phyloP scores from a whole-genome alignment of 2,797 vertebrate genomes.

The Perodicticus potto region DNA sequence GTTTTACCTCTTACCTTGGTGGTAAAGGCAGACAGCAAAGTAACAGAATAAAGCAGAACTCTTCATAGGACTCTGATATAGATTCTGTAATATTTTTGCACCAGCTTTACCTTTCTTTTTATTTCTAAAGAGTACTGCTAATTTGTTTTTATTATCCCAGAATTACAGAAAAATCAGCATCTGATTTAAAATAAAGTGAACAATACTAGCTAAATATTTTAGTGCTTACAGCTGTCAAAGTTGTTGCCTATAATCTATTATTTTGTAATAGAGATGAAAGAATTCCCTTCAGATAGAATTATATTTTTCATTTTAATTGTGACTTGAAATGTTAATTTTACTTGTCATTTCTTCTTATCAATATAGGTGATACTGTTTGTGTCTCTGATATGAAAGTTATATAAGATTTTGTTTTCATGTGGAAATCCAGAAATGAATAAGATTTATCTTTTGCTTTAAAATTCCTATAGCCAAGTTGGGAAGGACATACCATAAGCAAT shows the following conservation, averaged over 20 bases:
- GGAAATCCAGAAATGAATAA: constrained; percentile 45
- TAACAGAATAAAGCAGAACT: constrained; percentile 40
- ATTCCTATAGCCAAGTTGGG: background rate
- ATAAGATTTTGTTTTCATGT: background rate
- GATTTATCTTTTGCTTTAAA: constrained; percentile 21
- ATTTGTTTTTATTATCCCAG: background rate
- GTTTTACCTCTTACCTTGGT: background rate
- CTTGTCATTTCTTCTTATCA: constrained; percentile 23
- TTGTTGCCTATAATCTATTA: background rate
- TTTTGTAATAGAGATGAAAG: background rate
- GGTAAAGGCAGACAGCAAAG: background rate
- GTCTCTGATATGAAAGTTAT: constrained; percentile 34
- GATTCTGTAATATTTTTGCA: constrained; percentile 21
- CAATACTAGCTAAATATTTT: constrained; percentile 5
- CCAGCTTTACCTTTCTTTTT: background rate
- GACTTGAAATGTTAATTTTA: constrained; percentile 19
- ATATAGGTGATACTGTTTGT: background rate
- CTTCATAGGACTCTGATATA: background rate
- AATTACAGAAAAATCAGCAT: background rate
- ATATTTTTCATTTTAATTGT: constrained; percentile 19
- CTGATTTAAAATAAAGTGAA: constrained; percentile 50
- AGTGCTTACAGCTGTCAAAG: background rate
- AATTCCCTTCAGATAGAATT: background rate
- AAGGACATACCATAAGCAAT: constrained; percentile 25
- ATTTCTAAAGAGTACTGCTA: background rate